phyloP scores from a whole-genome alignment of 2,888 invertebrate genomes.

The Lissonota sp. region DNA sequence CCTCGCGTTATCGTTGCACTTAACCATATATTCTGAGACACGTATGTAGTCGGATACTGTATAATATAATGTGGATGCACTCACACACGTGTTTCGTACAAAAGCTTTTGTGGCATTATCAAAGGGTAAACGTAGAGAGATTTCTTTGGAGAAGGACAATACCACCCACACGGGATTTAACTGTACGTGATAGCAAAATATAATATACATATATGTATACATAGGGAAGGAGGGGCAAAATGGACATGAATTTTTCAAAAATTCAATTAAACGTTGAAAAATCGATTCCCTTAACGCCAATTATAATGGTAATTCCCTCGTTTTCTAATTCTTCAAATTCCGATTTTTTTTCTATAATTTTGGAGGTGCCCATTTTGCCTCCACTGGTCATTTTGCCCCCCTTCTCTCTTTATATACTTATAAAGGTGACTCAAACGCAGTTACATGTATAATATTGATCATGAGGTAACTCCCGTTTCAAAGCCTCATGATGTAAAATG shows the following conservation, averaged over 20 bases:
- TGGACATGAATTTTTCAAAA: no score
- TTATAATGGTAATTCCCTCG: no score
- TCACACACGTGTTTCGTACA: background rate
- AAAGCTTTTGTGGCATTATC: slow-evolving; percentile 50
- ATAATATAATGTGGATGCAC: no score
- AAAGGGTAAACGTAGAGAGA: slow-evolving; percentile 53
- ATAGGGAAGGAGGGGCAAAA: no score
- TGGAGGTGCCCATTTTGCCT: no score
- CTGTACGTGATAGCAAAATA: slow-evolving; percentile 47
- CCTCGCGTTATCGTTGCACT: slow-evolving; percentile 34
- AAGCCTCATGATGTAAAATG: background rate
- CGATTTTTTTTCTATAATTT: no score
- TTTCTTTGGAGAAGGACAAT: slow-evolving; percentile 52
- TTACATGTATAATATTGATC: slow-evolving; percentile 13
- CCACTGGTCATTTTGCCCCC: no score
- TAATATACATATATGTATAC: slow-evolving; percentile 22
- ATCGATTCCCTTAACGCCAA: no score
- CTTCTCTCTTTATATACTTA: no score
- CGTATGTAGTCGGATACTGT: no score
- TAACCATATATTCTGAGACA: slow-evolving; percentile 10
- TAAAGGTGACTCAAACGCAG: slow-evolving; percentile 24
- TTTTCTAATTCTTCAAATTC: no score
- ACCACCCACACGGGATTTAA: slow-evolving; percentile 48
- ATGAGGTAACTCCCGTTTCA: slow-evolving; percentile 17
- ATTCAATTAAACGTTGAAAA: no score